Percentiles rank a stretch among this genome's conserved stretches.
Conservation (phyloP, 2,113 vertebrate genomes). For the Stictonetta naevosa region DNA sequence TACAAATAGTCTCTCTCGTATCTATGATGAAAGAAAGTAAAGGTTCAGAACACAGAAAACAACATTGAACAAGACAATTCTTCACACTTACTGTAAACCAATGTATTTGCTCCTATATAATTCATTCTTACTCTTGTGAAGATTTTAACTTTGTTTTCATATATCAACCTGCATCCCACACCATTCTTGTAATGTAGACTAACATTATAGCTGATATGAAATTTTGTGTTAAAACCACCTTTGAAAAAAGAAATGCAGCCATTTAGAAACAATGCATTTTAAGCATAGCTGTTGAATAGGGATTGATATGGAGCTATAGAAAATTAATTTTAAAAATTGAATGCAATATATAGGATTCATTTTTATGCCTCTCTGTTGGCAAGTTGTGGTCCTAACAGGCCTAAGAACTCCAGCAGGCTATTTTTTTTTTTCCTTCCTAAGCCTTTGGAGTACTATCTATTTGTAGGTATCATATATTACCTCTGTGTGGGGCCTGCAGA, state of each 20-base stretch:
- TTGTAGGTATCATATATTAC: conserved; percentile 68
- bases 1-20: not conserved
- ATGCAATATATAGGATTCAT: conserved; percentile 16
- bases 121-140: not conserved
- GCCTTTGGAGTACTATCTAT: conserved; percentile 60
- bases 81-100: not conserved
- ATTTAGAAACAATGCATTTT: not conserved
- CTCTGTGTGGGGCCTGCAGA: conserved; percentile 64
- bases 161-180: not conserved
- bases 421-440: conserved; percentile 16
- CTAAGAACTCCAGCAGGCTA: conserved; percentile 35
- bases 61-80: not conserved
- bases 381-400: conserved; percentile 27
- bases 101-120: not conserved
- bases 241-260: not conserved
- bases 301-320: not conserved
- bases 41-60: not conserved
- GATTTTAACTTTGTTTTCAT: not conserved
- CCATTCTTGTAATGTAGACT: not conserved
- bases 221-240: not conserved
- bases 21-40: not conserved
- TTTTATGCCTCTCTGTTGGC: conserved; percentile 16
- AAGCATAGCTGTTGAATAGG: not conserved
- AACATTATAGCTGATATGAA: not conserved
- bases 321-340: not conserved